Evolutionary conservation across 92 coral and sea anemone genomes (phyloP).

Genomic region (Palythoa grandiflora): DNA sequence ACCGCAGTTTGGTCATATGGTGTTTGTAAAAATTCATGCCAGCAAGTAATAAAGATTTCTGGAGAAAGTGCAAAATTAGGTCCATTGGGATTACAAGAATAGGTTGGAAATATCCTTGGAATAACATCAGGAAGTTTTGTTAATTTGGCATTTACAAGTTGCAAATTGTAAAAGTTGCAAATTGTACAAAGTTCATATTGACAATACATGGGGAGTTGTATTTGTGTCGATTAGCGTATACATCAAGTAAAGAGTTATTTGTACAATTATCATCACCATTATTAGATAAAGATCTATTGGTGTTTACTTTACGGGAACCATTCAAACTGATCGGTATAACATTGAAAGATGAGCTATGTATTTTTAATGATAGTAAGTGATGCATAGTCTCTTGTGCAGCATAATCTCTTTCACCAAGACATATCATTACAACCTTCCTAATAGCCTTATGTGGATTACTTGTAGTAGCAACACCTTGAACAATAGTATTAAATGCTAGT

Average conservation of each 20-base stretch:
- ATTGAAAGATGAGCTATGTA: conserved; percentile 69
- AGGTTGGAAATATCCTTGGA: conserved; percentile 68
- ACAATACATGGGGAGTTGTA: conserved; percentile 36
- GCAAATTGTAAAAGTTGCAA: conserved; percentile 10
- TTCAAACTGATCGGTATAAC: conserved; percentile 45
- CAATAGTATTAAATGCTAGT: conserved; percentile 56
- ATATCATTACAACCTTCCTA: conserved; percentile 65
- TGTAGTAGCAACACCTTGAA: conserved; percentile 23
- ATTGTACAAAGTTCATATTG: conserved; percentile 12
- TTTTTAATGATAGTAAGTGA: conserved; percentile 66
- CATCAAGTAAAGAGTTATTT: conserved; percentile 44
- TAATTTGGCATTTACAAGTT: conserved; percentile 40
- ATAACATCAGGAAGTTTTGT: conserved; percentile 51
- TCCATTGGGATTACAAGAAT: conserved; percentile 64
- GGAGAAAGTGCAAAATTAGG: conserved; percentile 57
- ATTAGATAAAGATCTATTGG: neutral
- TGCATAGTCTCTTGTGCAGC: conserved; percentile 77
- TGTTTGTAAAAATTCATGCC: conserved; percentile 70
- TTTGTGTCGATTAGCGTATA: conserved; percentile 40
- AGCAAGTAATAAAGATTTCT: conserved; percentile 48
- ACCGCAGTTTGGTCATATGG: conserved; percentile 65
- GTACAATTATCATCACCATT: conserved; percentile 26
- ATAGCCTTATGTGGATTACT: conserved; percentile 61
- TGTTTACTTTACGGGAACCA: conserved; percentile 69
- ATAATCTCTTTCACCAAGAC: conserved; percentile 74